Evolutionary conservation across 2,797 vertebrate species (phyloP).

Genomic region (Cossypha niveicapilla): DNA sequence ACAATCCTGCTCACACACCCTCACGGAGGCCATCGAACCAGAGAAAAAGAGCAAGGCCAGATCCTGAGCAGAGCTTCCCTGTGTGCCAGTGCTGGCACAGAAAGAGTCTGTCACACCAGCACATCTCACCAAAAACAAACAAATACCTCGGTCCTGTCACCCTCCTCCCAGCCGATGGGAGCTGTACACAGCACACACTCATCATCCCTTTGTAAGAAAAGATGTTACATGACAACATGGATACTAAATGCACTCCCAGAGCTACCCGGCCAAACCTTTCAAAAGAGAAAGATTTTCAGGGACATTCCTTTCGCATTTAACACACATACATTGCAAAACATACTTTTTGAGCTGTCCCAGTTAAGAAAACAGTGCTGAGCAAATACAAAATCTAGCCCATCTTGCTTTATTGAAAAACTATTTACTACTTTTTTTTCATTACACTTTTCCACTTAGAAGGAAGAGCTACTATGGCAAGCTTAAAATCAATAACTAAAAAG

Average conservation of each 20-base stretch:
- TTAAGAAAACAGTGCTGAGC: background rate
- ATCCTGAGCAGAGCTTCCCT: background rate
- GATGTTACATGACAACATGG: background rate
- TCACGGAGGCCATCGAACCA: background rate
- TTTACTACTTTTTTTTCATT: background rate
- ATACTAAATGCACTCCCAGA: background rate
- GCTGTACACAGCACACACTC: background rate
- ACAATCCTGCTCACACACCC: background rate
- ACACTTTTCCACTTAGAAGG: background rate
- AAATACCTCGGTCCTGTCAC: background rate
- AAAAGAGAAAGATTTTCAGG: background rate
- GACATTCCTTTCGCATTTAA: background rate
- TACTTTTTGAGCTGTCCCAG: background rate
- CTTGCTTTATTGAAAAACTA: background rate
- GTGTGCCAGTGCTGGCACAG: background rate
- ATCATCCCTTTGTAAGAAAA: background rate
- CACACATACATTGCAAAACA: background rate
- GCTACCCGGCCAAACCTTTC: background rate
- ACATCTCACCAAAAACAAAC: slow-evolving; percentile 15
- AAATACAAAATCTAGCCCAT: background rate
- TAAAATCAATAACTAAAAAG: slow-evolving; percentile 7
- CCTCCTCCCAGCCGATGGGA: slow-evolving; percentile 24
- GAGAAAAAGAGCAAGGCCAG: background rate
- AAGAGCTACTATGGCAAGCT: background rate
- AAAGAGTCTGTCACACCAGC: background rate